A percentile compares a stretch with the other conserved stretches of the same genome.
These are phyloP conservation scores for Dinocampus coccinellae DNA, from an alignment of 2,888 invertebrate genomes.

Conservation along the genomic window DNA sequence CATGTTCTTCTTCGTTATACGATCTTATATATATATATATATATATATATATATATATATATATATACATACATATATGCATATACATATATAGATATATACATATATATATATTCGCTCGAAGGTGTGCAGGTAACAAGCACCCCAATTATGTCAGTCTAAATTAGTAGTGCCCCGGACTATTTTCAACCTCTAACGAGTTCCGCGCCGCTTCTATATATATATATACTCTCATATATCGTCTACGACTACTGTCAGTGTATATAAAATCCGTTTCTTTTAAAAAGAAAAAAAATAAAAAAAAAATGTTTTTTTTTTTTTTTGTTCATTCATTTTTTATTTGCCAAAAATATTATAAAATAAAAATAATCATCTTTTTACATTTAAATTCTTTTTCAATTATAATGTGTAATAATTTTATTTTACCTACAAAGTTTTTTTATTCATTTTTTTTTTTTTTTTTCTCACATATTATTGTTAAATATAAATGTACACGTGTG, in stretches of 20 bases:
- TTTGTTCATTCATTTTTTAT: too few species aligned
- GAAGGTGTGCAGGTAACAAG: constrained; percentile 67
- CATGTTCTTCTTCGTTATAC: constrained; percentile 69
- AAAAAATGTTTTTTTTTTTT: too few species aligned
- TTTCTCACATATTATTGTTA: too few species aligned
- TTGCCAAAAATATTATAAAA: too few species aligned
- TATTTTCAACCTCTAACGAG: constrained; percentile 64
- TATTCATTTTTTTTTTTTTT: neutral
- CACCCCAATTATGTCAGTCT: constrained; percentile 69
- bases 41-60: neutral
- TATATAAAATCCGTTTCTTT: neutral
- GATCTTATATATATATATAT: constrained; percentile 60
- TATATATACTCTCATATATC: constrained; percentile 8
- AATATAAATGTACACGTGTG: too few species aligned
- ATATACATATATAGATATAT: constrained; percentile 53
- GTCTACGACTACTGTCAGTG: neutral
- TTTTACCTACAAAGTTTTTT: too few species aligned
- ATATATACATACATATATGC: constrained; percentile 45
- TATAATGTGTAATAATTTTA: too few species aligned
- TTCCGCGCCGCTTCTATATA: constrained; percentile 34
- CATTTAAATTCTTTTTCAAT: too few species aligned
- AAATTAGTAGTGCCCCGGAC: constrained; percentile 68
- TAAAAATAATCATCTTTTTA: too few species aligned
- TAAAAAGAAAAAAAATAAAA: neutral
- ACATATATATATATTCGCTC: neutral